Conservation (phyloP, 2,888 invertebrate species). For the Caenorhabditis panamensis region DNA sequence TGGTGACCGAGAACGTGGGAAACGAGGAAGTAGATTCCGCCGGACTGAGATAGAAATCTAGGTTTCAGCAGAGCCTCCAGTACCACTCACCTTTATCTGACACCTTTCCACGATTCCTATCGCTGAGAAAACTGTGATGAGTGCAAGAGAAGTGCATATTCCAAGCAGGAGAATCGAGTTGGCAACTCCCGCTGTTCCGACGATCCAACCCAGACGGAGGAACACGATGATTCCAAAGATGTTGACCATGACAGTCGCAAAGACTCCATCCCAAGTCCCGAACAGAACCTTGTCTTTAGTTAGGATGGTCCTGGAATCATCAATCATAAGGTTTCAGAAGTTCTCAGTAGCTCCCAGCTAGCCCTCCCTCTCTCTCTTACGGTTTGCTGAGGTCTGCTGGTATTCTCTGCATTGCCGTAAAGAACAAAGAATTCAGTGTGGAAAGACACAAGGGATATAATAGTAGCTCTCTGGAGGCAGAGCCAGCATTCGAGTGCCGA, state of each 20-base stretch:
- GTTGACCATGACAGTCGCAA: slow-evolving; percentile 96
- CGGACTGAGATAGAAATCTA: no score
- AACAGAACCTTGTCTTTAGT: slow-evolving; percentile 95
- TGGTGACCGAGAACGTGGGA: slow-evolving; percentile 94
- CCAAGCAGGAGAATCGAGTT: slow-evolving; percentile 83
- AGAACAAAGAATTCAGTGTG: not conserved
- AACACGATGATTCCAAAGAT: slow-evolving; percentile 98
- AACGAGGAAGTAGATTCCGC: slow-evolving; percentile 96
- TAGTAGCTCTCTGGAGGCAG: slow-evolving; percentile 34
- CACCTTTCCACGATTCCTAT: slow-evolving; percentile 92
- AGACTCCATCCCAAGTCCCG: slow-evolving; percentile 98
- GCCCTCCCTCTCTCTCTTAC: slow-evolving; percentile 6
- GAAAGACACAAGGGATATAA: slow-evolving; percentile 15
- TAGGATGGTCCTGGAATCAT: slow-evolving; percentile 87
- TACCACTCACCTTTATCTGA: slow-evolving; percentile 59
- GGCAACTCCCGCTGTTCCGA: slow-evolving; percentile 85
- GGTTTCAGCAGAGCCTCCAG: no score
- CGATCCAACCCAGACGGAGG: slow-evolving; percentile 96
- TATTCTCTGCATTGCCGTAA: slow-evolving; percentile 15
- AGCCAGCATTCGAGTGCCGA: slow-evolving; percentile 25
- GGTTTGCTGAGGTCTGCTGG: slow-evolving; percentile 44
- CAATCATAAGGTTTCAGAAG: not conserved
- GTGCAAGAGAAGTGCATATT: slow-evolving; percentile 88
- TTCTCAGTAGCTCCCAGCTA: not conserved
- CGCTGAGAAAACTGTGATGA: slow-evolving; percentile 94